A percentile compares a stretch with the other conserved stretches of the same genome.
These are phyloP conservation scores for Sebastes ruberrimus DNA, from an alignment of 2,797 vertebrate genomes.

Conservation along the genomic window DNA sequence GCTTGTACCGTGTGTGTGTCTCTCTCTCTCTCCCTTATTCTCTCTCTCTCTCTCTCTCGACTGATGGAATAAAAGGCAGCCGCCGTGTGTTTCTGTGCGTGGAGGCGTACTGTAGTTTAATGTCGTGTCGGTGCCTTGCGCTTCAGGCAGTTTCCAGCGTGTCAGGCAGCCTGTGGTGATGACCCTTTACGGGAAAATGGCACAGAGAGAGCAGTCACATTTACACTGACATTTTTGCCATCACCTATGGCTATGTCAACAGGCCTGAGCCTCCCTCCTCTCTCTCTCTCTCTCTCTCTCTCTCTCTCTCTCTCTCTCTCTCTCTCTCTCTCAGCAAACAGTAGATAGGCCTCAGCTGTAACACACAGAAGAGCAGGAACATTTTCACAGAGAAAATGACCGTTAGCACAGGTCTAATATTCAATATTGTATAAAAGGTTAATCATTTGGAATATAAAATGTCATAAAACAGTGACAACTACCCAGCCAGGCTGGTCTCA, in stretches of 20 bases:
- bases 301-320: not conserved
- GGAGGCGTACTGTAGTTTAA: conserved; percentile 75
- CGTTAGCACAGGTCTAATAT: conserved; percentile 13
- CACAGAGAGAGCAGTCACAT: conserved; percentile 83
- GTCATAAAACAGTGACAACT: not conserved
- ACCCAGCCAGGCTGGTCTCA: not conserved
- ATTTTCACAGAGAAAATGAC: conserved; percentile 22
- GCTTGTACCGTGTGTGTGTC: conserved; percentile 44
- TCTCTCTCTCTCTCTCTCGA: conserved; percentile 43
- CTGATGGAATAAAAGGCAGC: conserved; percentile 68
- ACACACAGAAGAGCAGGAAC: conserved; percentile 33
- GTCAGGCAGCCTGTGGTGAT: conserved; percentile 81
- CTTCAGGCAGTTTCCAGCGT: conserved; percentile 77
- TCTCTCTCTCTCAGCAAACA: conserved; percentile 2
- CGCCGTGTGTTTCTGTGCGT: conserved; percentile 33
- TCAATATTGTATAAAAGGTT: conserved; percentile 10
- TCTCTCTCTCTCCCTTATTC: conserved; percentile 31
- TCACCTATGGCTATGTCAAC: conserved; percentile 86
- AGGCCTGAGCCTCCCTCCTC: conserved; percentile 57
- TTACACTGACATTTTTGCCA: conserved; percentile 87
- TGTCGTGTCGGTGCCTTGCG: conserved; percentile 76
- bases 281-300: not conserved
- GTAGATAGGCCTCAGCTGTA: conserved; percentile 30
- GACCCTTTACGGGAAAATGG: conserved; percentile 82
- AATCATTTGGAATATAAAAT: not conserved